Evolutionary conservation across 2,113 vertebrate genomes (phyloP).

Genomic region (human): DNA sequence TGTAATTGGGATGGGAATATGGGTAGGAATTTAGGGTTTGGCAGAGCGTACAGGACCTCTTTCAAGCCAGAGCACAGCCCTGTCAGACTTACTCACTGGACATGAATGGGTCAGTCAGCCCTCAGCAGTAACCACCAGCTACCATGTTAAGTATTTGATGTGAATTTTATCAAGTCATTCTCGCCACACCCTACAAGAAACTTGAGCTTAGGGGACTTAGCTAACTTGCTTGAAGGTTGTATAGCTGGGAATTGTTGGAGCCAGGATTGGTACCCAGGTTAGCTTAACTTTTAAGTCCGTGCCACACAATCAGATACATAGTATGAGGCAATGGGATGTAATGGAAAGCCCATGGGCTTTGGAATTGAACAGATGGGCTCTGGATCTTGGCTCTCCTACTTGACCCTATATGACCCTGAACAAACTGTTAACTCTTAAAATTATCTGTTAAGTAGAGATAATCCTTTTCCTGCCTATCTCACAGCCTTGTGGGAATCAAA

Average conservation of each 20-base stretch:
- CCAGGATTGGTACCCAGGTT: not conserved
- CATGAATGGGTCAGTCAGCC: no score
- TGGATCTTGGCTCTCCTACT: not conserved
- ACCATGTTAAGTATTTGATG: not conserved
- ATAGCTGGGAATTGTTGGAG: not conserved
- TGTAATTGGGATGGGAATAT: not conserved
- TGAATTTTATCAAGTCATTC: not conserved
- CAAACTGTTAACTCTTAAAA: not conserved
- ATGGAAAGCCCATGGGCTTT: not conserved
- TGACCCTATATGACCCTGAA: not conserved
- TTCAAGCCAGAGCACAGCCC: no score
- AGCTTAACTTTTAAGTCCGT: not conserved
- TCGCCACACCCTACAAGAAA: accelerated
- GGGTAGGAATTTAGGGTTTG: not conserved
- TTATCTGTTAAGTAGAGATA: not conserved
- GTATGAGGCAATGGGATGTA: no score
- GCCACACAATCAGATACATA: accelerated
- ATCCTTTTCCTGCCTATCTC: not conserved
- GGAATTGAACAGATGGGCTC: not conserved
- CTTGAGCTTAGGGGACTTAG: no score
- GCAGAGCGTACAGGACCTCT: not conserved
- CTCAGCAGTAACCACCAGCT: no score
- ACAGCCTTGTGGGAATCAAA: not conserved
- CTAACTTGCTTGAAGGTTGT: not conserved
- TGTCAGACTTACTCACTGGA: not conserved